Base-by-base conservation (phyloP, 1,140 invertebrate species). In the Nylanderia fulva region DNA sequence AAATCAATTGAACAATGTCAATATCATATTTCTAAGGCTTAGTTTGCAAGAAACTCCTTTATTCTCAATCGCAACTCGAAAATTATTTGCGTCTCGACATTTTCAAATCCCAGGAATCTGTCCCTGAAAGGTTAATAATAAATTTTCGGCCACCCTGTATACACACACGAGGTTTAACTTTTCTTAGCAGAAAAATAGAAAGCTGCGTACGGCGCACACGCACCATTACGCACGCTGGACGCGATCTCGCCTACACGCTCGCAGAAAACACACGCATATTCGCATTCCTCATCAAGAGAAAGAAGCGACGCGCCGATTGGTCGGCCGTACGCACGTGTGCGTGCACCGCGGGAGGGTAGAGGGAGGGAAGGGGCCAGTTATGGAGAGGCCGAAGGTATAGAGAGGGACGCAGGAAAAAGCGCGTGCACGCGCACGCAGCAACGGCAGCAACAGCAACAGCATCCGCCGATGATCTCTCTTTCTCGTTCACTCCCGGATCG, bases 381-480 rank as follows among this genome's bases (percentile, higher is more conserved):
- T 58, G 61, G 24, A 76, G 52, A 77, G 63, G 54, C 74, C 36
- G 36, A 66, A 77, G 68, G 63, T 63, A 75, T 45, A 66, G 42
- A 66, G 42, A 84, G 86, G 87, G 85, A 90, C 77, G 86, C 79
- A 71, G 87, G 69, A 86, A 89, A 89, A 89, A 85, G 63, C 63
- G 85, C 80, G 88, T 86, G 54, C 60, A 86, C 71, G 75, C 71
- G 76, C 61, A 72, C 56, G 66, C 74, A 88, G 74, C 64, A 84
- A 63, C 87, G 18, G 45, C 71, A 13, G 21, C 45, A 77, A 48
- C 72, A n/a, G 15, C 58, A 29, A 79, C 87, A 75, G 45, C 45
- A 42, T 42, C 48, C 58, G 27, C 21, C 56, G 24, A 15, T 45
- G 27, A 68, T 75, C 76, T 84, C 63, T 79, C 84, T 63, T 52